Base-by-base conservation (phyloP, 1,140 invertebrate species). In the Drosophila pachea region DNA sequence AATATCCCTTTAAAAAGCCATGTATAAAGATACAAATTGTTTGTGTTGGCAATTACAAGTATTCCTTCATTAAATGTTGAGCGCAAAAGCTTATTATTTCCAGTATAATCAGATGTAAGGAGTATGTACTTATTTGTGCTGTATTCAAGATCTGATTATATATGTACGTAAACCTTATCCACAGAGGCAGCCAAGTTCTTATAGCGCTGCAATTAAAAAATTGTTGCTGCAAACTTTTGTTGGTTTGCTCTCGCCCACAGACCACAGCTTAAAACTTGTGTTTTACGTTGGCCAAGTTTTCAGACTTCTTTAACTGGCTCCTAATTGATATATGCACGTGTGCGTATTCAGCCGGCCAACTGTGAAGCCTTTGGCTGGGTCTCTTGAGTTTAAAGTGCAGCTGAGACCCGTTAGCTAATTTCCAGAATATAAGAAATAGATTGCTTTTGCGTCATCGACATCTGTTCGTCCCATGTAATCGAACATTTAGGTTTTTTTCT, bases 131-230 rank as follows among this genome's bases (percentile, higher is more conserved):
- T n/a, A n/a, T n/a, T n/a, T n/a, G n/a, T n/a, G n/a, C n/a, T n/a
- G n/a, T n/a, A n/a, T n/a, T n/a, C 22, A 22, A 22, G 22, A 1
- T 2, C 22, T 3, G 22, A 22, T 22, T 22, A 22, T 22, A 22
- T 22, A 22, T 22, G 3, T 22, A 22, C 22, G 22, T 1, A 22
- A 22, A 3, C 22, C 22, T 22, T 22, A 22, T 22, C 22, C 22
- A 22, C 22, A 22, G 66, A 54, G 68, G 68, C 52, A 60, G 64
- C 68, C 75, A 78, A 72, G 74, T 78, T 82, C 74, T 78, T 67
- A 78, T 73, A 64, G 75, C 72, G 59, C 55, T 70, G 76, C 79
- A 84, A 83, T 83, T 83, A 84, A 79, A 84, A 75, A 76, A 84
- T 84, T 68, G 64, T 79, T 76, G 66, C 45, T 61, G 56, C 11